Percentiles rank a stretch among this genome's conserved stretches.
Conservation (phyloP, 37 sponge, comb jelly and placozoan species). For the Oopsacas minuta region DNA sequence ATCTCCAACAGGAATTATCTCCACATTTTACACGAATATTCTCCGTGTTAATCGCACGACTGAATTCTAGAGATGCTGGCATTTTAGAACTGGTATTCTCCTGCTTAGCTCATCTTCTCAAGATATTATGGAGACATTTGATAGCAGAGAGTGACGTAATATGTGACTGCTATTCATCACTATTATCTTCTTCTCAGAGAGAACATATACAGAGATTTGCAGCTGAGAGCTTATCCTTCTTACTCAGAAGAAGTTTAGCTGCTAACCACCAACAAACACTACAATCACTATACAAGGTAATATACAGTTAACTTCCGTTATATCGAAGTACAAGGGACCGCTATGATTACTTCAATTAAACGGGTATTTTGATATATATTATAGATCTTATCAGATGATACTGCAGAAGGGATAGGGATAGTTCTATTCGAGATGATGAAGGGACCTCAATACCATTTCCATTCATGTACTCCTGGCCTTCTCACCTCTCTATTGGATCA, state of each 20-base stretch:
- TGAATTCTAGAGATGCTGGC: slow-evolving; percentile 30
- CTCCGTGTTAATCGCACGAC: slow-evolving; percentile 34
- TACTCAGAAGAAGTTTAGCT: slow-evolving; percentile 35
- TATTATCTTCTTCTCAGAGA: slow-evolving; percentile 43
- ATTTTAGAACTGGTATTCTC: slow-evolving; percentile 71
- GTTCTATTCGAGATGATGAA: slow-evolving; percentile 71
- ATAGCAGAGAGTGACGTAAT: slow-evolving; percentile 45
- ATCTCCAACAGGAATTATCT: slow-evolving; percentile 73
- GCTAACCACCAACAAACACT: neutral
- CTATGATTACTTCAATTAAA: no score
- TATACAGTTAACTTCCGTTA: neutral
- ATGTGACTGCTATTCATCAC: slow-evolving; percentile 40
- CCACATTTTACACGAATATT: slow-evolving; percentile 60
- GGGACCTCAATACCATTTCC: slow-evolving; percentile 65
- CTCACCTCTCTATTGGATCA: neutral
- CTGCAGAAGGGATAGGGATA: slow-evolving; percentile 57
- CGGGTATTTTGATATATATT: neutral
- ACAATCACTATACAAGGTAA: neutral
- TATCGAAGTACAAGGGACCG: no score
- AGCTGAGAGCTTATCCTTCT: slow-evolving; percentile 73
- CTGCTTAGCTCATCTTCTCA: slow-evolving; percentile 65
- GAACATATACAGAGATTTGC: slow-evolving; percentile 69
- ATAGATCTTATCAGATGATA: slow-evolving; percentile 27
- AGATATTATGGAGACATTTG: slow-evolving; percentile 73
- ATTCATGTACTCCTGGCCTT: slow-evolving; percentile 37